Evolutionary conservation across 1,140 invertebrate species (phyloP), one percentile per base, ranked within the genome.

Genomic region (Cydia pomonella): DNA sequence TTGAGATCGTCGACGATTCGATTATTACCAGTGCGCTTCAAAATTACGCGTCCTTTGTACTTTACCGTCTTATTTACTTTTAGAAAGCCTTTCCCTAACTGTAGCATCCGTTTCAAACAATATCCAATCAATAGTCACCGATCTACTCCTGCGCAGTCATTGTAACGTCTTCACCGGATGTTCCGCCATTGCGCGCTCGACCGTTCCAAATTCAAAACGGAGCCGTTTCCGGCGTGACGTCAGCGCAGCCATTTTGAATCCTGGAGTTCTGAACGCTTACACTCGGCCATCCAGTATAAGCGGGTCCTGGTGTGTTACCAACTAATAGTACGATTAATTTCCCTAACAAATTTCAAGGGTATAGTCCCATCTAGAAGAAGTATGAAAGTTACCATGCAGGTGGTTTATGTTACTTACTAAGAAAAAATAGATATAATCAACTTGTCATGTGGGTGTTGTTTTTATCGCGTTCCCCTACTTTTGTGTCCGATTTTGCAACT

Each of bases 121-220:
- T 76, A 73, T 73, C 53, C 64, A 53, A 66, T 76, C 75, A 23
- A 78, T 75, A 72, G 6, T 25, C 69, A 78, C 27, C 33, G 10
- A 59, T 59, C 62, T 75, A 80, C 82, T n/a, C n/a, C n/a, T 84
- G 84, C 80, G 87, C 88, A 87, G 78, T 90, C 87, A 92, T 85
- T 87, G 90, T 89, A 90, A 90, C 89, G 90, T 92, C 90, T 92
- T 92, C 86, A 80, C 88, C 89, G 90, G 90, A 92, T 92, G 89
- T 88, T 84, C 89, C 86, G 85, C 89, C 90, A 92, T 91, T 92
- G 90, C 87, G 87, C 88, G 88, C 86, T 92, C 88, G 90, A 92
- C 89, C 91, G 89, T 90, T 90, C 87, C 87, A 87, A 92, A 92
- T 91, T 92, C 87, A 90, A 89, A 91, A 91, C 89, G 91, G 89